phyloP scores from a whole-genome alignment of 1,140 invertebrate genomes.

The Zaprionus capensis region DNA sequence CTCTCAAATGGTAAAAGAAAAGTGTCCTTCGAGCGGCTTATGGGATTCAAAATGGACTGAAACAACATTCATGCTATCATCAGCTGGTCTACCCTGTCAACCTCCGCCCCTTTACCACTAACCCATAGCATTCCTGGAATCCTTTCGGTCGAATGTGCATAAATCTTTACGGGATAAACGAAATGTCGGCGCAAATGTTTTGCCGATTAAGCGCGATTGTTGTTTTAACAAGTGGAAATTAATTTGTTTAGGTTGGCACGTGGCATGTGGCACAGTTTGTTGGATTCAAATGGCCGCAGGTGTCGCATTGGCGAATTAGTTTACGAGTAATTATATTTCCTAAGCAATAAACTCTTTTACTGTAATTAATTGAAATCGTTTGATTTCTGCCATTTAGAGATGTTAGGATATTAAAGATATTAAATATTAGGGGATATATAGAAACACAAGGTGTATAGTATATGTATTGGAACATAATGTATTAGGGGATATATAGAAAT shows the following conservation, averaged over 20 bases:
- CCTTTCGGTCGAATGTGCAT: constrained; percentile 52
- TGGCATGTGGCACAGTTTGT: background rate
- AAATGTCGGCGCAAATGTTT: constrained; percentile 57
- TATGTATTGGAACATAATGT: no score
- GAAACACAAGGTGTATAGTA: no score
- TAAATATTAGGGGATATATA: background rate
- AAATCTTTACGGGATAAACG: constrained; percentile 66
- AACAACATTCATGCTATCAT: constrained; percentile 38
- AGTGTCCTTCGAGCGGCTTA: background rate
- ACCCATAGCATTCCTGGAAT: background rate
- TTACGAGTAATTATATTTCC: background rate
- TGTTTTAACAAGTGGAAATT: constrained; percentile 28
- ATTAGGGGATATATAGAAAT: no score
- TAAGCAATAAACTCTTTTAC: background rate
- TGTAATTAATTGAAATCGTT: background rate
- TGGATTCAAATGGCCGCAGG: background rate
- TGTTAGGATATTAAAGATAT: no score
- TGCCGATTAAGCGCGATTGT: constrained; percentile 56
- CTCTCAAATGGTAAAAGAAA: background rate
- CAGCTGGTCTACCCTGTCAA: constrained; percentile 3
- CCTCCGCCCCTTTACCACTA: background rate
- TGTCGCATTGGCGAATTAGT: background rate
- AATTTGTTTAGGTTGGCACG: constrained; percentile 9
- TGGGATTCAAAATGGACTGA: background rate
- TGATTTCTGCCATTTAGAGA: background rate